Conservation (phyloP, 2,888 invertebrate genomes). For the Podabrus alpinus region DNA sequence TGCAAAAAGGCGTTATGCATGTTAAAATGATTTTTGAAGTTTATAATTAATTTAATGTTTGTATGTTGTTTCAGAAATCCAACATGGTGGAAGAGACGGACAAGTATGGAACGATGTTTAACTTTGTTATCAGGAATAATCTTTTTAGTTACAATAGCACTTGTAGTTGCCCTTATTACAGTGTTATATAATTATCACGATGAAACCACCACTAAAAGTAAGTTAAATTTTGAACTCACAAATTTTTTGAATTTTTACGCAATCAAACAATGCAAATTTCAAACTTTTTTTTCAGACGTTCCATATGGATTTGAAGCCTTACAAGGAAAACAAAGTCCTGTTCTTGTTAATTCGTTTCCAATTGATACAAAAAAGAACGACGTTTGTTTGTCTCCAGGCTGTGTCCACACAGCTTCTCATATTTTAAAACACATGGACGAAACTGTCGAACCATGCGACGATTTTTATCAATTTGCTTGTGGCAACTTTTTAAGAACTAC, state of each 20-base stretch:
- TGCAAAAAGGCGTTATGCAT: neutral
- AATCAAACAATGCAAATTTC: neutral
- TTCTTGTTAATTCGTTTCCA: slow-evolving; percentile 38
- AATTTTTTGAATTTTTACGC: neutral
- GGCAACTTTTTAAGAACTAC: slow-evolving; percentile 74
- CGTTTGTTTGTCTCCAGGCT: slow-evolving; percentile 75
- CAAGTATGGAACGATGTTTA: slow-evolving; percentile 71
- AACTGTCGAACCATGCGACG: slow-evolving; percentile 76
- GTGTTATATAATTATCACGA: slow-evolving; percentile 53
- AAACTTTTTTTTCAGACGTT: slow-evolving; percentile 9
- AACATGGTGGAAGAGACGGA: slow-evolving; percentile 81
- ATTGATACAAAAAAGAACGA: slow-evolving; percentile 49
- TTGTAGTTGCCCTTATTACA: slow-evolving; percentile 66
- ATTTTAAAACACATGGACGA: slow-evolving; percentile 73
- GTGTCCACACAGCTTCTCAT: slow-evolving; percentile 79
- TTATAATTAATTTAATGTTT: neutral
- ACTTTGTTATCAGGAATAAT: slow-evolving; percentile 64
- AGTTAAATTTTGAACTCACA: neutral
- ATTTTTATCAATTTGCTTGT: slow-evolving; percentile 81
- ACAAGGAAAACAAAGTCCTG: slow-evolving; percentile 19
- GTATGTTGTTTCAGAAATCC: slow-evolving; percentile 65
- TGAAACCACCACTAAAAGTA: slow-evolving; percentile 16
- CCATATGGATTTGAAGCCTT: slow-evolving; percentile 31
- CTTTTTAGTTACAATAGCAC: slow-evolving; percentile 64
- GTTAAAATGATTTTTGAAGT: neutral